Evolutionary conservation across 2,888 invertebrate species (phyloP), one percentile per base, ranked within the genome.

Genomic region (Actias luna): DNA sequence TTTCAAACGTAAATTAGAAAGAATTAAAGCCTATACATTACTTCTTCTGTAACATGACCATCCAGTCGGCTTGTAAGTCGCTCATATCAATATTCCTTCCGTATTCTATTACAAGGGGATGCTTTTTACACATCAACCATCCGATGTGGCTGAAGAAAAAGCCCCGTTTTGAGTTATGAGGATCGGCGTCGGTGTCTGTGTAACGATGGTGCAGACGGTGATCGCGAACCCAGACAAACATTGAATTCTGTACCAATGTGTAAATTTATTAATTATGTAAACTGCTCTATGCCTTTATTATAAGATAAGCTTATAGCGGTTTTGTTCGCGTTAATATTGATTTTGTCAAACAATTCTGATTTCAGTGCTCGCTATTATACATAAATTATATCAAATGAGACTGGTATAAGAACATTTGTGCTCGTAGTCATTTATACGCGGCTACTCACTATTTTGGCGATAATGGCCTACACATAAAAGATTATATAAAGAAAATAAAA

Each of bases 121-220:
- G 96, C 80, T 96, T 96, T 69, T 90, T 92, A 65, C 89, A 85
- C 91, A 96, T 91, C 46, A 97, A 87, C 97, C 97, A 97, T 5
- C 97, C 97, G 67, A 97, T 93, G 82, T 97, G 97, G 0, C 95
- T 93, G 84, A 96, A 97, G 88, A 96, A 97, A 87, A 97, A 96
- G 0, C 97, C 97, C 50, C 95, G 85, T 27, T 87, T 93, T 1
- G 95, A 93, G 77, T 96, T 96, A 81, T 96, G 95, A 0, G 96
- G 96, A 82, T 96, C 96, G 0, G 94, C 95, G 74, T 95, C 93
- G 0, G 84, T 84, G 67, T 85, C 85, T 0, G 83, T 78, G 67
- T 94, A 96, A 78, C 95, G 95, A 84, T 96, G 96, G 77, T 96
- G 96, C 70, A 94, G 94, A 55, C 95, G 89, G 80, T 96, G 96